Percentiles rank a stretch among this genome's conserved stretches.
Evolutionary conservation across 2,888 invertebrate species (phyloP).

Genomic region (Melanargia galathea): DNA sequence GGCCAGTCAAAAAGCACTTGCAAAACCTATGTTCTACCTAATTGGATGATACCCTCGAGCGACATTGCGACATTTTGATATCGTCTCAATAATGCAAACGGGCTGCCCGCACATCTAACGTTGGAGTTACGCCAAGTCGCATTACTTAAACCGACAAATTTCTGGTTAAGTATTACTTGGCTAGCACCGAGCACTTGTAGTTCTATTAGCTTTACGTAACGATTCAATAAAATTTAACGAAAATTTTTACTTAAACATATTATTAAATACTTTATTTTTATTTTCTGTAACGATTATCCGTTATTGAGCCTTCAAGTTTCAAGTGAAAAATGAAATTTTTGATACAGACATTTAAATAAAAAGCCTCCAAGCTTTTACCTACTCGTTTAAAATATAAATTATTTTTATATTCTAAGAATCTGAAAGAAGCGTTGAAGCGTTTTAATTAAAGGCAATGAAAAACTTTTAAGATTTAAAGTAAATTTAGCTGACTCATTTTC

Average conservation of each 20-base stretch:
- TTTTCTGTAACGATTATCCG: not conserved
- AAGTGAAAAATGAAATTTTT: no score
- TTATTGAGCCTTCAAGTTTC: no score
- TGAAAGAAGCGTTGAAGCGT: no score
- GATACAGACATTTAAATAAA: no score
- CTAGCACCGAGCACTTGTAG: constrained; percentile 53
- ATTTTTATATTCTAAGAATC: no score
- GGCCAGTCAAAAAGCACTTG: no score
- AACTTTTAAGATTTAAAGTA: not conserved
- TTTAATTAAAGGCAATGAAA: no score
- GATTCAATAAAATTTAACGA: constrained; percentile 11
- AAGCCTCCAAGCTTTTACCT: no score
- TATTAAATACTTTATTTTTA: not conserved
- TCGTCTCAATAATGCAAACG: constrained; percentile 45
- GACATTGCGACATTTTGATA: constrained; percentile 37
- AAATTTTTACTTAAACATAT: not conserved
- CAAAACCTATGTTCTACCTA: not conserved
- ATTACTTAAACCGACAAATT: constrained; percentile 60
- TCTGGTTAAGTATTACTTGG: constrained; percentile 53
- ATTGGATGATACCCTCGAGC: constrained; percentile 29
- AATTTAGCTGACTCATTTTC: no score
- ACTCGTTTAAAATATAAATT: no score
- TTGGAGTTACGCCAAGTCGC: constrained; percentile 48
- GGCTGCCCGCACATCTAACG: constrained; percentile 42
- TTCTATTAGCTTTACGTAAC: constrained; percentile 28